Evolutionary conservation across 2,113 vertebrate species (phyloP), one percentile per base, ranked within the genome.

Genomic region (Podarcis cretensis): DNA sequence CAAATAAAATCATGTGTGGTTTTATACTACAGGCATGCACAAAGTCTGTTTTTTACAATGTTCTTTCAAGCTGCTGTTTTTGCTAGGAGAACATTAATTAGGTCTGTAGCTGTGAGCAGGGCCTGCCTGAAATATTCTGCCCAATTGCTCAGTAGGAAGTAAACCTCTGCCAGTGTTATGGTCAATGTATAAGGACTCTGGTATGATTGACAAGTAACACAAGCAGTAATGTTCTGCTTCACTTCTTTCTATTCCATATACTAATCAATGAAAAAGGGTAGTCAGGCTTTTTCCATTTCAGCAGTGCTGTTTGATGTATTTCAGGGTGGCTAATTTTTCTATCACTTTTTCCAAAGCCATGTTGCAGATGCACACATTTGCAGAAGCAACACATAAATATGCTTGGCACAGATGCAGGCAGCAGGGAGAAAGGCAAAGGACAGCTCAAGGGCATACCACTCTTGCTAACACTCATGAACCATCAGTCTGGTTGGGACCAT

Each of bases 11-110:
- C 48, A 54, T 54, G 48, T 80, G 59, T 92, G 87, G 85, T 59
- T 32, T 65, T 89, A 86, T 84, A 92, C 92, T 92, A 76, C 68
- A 82, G 92, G 73, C 92, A 93, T 90, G 85, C 63, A 86, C 89
- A 85, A 92, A 90, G 83, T 79, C 92, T 87, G 84, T 6, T 1
- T 88, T 63, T 92, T 88, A 92, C 81, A 13, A 84, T 93, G 88
- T 95, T 91, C 85, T 91, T 32, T 35, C 13, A 48, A 93, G 35
- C 81, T 90, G 86, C 89, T 68, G 83, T 43, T 18, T 0, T 73
- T n/a, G 66, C 69, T n/a, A 10, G n/a, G 69, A 73, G 27, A 73
- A 73, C 69, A 32, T 73, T 73, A n/a, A 73, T 5, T n/a, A 73
- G n/a, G 7, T 12, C 69, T 32, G 27, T 73, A n/a, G 30, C 12